phyloP scores from a whole-genome alignment of 2,888 invertebrate genomes.

The Drosophila peninsularis region DNA sequence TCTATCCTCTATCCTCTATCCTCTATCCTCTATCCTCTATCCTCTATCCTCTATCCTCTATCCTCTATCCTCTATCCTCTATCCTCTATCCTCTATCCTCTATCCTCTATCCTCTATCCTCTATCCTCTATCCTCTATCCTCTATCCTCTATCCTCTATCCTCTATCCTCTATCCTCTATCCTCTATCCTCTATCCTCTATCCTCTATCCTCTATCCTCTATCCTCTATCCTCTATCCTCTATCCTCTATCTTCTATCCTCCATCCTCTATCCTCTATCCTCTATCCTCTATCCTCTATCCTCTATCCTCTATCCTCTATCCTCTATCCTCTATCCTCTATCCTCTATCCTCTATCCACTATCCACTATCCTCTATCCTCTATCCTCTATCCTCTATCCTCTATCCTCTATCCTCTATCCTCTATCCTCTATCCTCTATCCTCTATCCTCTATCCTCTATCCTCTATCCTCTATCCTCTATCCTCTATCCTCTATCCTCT shows the following conservation, averaged over 20 bases:
- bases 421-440: not conserved
- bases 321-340: too few relatives aligned
- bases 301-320: too few relatives aligned
- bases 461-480: not conserved
- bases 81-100: too few relatives aligned
- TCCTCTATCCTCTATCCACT: not conserved
- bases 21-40: not conserved
- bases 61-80: not conserved
- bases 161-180: too few relatives aligned
- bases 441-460: not conserved
- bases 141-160: not conserved
- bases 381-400: not conserved
- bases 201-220: too few relatives aligned
- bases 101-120: not conserved
- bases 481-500: not conserved
- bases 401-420: not conserved
- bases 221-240: too few relatives aligned
- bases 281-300: too few relatives aligned
- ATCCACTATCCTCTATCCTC: not conserved
- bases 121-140: not conserved
- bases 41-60: not conserved
- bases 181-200: not conserved
- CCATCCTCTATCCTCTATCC: too few relatives aligned
- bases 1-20: not conserved
- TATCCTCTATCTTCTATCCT: not conserved